Evolutionary conservation across 2,113 vertebrate genomes (phyloP).

Genomic region (Buteo buteo): DNA sequence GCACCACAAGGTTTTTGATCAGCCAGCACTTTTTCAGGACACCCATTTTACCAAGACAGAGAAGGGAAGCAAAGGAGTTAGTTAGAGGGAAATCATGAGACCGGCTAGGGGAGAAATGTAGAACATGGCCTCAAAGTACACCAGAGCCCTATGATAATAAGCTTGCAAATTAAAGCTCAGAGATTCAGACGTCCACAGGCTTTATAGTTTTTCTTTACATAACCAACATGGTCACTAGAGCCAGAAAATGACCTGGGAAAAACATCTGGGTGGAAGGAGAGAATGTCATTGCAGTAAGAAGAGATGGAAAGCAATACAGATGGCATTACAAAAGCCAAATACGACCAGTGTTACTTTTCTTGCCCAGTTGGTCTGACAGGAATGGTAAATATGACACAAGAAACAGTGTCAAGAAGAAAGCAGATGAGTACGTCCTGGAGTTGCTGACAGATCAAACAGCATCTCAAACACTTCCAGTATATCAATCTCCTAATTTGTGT

Average conservation of each 20-base stretch:
- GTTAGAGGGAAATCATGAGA: neutral
- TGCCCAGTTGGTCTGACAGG: neutral
- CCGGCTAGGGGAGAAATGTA: neutral
- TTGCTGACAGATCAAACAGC: neutral
- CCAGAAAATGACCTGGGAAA: neutral
- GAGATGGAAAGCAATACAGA: neutral
- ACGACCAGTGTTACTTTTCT: neutral
- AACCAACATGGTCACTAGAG: neutral
- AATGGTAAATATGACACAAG: neutral
- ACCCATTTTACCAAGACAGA: neutral
- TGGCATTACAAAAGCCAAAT: neutral
- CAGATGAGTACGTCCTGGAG: neutral
- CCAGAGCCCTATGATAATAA: neutral
- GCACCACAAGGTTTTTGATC: too few relatives aligned
- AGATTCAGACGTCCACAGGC: neutral
- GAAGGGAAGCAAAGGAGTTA: neutral
- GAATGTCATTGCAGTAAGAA: neutral
- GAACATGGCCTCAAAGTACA: neutral
- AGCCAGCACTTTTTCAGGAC: neutral
- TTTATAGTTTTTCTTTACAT: neutral
- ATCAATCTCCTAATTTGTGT: neutral
- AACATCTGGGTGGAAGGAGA: neutral
- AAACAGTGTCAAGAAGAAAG: neutral
- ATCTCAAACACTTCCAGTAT: neutral
- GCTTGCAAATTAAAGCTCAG: neutral